Evolutionary conservation across 2,113 vertebrate genomes (phyloP), one percentile per base, ranked within the genome.

Genomic region (Campylorhamphus procurvoides): DNA sequence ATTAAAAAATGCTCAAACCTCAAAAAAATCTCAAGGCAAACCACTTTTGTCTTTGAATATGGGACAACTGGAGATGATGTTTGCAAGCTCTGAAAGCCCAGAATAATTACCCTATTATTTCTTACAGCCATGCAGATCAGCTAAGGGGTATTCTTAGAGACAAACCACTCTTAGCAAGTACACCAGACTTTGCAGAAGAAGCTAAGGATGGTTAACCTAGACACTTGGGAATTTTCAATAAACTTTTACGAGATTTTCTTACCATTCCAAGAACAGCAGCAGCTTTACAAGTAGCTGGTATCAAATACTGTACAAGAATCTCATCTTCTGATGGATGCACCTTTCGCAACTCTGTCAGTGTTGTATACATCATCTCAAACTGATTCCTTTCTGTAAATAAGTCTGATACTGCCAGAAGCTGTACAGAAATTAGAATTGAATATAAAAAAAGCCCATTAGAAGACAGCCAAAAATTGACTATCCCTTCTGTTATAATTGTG

Each of bases 251-350:
- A 74, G 25, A 84, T 59, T 18, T 59, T 53, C 99, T 98, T 94
- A 99, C 99, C 99, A 99, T 99, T 93, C 99, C 99, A 6, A 99
- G 98, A 53, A 99, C 99, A 5, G 99, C 99, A 6, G 99, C 99
- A 37, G 99, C 99, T 96, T 99, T 99, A 92, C 99, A 99, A 95
- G 98, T 98, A 64, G 99, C 99, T 8, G 99, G 99, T 76, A 99
- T 98, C 76, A 99, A 98, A 97, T 99, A 99, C 74, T 99, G 99
- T 49, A 99, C 95, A 44, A 99, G 99, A 85, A 99, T 99, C 96
- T 99, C 99, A 39, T 99, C 99, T 84, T 99, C 99, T 0, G 99
- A 97, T 4, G 99, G 99, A 91, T 99, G 99, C 40, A 98, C 98
- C 97, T 99, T 99, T 87, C 99, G 98, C 62, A 99, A 96, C 77